Conservation (phyloP, 1,140 invertebrate species). For the Sitodiplosis mosellana region DNA sequence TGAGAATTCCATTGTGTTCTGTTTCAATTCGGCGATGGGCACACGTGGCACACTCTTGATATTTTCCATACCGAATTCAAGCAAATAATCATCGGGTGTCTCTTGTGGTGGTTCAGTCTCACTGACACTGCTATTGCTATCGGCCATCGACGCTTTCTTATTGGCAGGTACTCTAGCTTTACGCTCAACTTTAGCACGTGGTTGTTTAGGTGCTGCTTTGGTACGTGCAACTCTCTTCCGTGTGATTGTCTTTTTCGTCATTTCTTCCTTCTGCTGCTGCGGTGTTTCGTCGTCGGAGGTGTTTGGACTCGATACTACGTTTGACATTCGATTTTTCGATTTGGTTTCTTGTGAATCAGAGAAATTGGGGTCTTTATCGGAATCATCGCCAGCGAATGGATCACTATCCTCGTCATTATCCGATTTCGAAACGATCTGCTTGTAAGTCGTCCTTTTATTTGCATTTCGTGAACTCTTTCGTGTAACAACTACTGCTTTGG, state of each 20-base stretch:
- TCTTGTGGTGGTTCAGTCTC: neutral
- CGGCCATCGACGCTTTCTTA: neutral
- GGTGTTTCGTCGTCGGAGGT: neutral
- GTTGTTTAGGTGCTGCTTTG: neutral
- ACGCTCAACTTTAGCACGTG: neutral
- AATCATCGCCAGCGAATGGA: neutral
- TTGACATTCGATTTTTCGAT: neutral
- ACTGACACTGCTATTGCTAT: too few species aligned
- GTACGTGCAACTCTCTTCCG: too few species aligned
- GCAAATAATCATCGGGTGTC: neutral
- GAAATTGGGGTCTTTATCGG: constrained; percentile 1
- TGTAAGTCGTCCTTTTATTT: neutral
- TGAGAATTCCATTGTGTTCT: constrained; percentile 10
- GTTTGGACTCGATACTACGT: too few species aligned
- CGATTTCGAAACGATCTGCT: too few species aligned
- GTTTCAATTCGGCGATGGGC: constrained; percentile 12
- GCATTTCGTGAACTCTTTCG: neutral
- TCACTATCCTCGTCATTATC: neutral
- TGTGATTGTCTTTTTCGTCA: too few species aligned
- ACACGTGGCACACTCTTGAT: constrained; percentile 18
- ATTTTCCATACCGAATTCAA: constrained; percentile 5
- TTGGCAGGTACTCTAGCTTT: neutral
- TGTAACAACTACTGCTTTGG: neutral
- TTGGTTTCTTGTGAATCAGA: neutral
- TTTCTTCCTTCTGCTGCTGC: too few species aligned